These are phyloP conservation scores for Clostera curtula DNA, from an alignment of 2,888 invertebrate species.

Conservation along the genomic window DNA sequence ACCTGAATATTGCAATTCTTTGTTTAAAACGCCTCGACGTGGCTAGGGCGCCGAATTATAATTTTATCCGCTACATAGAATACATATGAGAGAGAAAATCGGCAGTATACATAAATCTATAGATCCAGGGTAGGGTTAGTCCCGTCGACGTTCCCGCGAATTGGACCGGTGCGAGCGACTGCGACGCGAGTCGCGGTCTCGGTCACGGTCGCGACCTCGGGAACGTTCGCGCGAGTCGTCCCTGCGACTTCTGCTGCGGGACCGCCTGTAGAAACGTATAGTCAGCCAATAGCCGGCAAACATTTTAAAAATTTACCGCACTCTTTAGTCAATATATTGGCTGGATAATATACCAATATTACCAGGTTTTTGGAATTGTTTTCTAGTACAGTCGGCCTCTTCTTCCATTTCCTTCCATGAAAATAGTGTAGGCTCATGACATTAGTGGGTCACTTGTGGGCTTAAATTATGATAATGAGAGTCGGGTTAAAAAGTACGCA, in stretches of 20 bases:
- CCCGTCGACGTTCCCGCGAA: conserved; percentile 55
- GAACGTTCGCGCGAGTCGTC: conserved; percentile 47
- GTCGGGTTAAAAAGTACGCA: no score
- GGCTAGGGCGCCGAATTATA: conserved; percentile 1
- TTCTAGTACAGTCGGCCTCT: no score
- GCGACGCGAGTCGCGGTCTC: conserved; percentile 47
- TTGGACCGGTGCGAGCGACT: conserved; percentile 55
- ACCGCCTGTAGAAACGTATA: conserved; percentile 50
- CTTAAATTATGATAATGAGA: no score
- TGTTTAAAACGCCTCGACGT: no score
- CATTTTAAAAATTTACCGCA: no score
- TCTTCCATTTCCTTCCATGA: no score
- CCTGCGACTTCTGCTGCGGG: conserved; percentile 47
- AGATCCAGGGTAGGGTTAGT: conserved; percentile 25
- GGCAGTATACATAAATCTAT: conserved; percentile 3
- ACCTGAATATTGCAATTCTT: no score
- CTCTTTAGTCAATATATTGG: no score
- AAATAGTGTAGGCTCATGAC: no score
- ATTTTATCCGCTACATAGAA: conserved; percentile 5
- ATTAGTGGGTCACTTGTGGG: no score
- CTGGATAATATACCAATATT: no score
- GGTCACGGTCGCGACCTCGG: conserved; percentile 41
- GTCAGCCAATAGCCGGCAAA: background rate
- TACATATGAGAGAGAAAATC: conserved; percentile 13
- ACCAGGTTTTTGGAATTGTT: no score